phyloP scores from a whole-genome alignment of 2,888 invertebrate species.

The Caenorhabditis sp. region DNA sequence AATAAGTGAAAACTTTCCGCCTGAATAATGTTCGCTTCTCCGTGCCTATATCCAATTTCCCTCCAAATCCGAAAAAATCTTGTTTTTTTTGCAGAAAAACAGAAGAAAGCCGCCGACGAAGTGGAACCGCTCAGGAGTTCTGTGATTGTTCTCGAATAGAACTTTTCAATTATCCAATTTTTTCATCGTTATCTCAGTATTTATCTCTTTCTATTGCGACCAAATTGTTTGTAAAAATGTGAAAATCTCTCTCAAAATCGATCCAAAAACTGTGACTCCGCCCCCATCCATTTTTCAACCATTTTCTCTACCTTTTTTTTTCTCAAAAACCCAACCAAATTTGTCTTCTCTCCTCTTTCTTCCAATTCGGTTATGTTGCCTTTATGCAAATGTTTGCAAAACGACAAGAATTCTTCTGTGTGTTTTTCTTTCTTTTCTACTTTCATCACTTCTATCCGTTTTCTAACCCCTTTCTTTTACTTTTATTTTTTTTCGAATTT shows the following conservation, averaged over 20 bases:
- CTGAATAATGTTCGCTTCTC: neutral
- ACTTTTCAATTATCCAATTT: neutral
- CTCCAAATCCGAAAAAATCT: neutral
- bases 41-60: neutral
- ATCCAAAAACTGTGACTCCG: constrained; percentile 1
- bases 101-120: constrained; percentile 74
- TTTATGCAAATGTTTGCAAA: constrained; percentile 59
- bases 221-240: constrained; percentile 62
- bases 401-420: constrained; percentile 19
- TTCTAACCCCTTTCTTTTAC: constrained; percentile 7
- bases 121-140: constrained; percentile 74
- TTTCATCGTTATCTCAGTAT: neutral
- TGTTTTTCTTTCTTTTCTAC: constrained; percentile 23
- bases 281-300: neutral
- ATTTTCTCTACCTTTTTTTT: neutral
- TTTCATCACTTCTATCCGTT: constrained; percentile 7
- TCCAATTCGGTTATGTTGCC: constrained; percentile 61
- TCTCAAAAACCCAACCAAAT: constrained; percentile 14
- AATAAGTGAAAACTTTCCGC: constrained; percentile 18
- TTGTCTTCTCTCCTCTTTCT: constrained; percentile 1
- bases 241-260: neutral
- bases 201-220: constrained; percentile 54
- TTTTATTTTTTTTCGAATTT: constrained; percentile 8
- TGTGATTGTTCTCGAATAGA: constrained; percentile 75
- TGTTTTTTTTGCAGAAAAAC: constrained; percentile 72